These are phyloP conservation scores for Crypturellus undulatus DNA, from an alignment of 2,113 vertebrate genomes.

Conservation along the genomic window DNA sequence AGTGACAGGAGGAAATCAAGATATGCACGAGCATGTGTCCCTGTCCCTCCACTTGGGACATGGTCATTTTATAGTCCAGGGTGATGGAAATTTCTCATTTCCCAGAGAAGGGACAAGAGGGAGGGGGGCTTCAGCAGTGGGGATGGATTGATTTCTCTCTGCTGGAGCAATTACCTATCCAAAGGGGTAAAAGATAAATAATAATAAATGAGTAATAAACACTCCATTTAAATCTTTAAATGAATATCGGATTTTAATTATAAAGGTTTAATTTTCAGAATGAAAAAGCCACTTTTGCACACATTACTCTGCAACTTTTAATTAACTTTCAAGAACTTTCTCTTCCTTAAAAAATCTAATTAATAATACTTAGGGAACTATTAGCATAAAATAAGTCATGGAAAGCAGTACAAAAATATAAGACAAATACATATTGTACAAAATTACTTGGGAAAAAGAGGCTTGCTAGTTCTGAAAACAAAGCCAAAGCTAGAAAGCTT, in stretches of 20 bases:
- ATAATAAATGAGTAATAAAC: constrained; percentile 78
- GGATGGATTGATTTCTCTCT: not conserved
- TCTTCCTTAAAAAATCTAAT: constrained; percentile 76
- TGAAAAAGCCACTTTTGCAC: constrained; percentile 77
- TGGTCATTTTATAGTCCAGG: not conserved
- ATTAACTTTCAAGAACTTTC: constrained; percentile 84
- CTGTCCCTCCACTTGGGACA: not conserved
- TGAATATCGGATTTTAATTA: constrained; percentile 81
- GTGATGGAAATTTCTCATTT: not conserved
- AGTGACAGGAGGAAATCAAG: not conserved
- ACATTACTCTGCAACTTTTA: constrained; percentile 81
- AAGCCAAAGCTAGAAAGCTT: not conserved
- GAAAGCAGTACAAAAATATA: constrained; percentile 11
- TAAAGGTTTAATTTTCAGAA: constrained; percentile 80
- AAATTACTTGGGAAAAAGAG: not conserved
- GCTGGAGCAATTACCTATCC: not conserved
- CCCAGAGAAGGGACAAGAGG: not conserved
- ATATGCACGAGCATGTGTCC: not conserved
- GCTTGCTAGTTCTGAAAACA: constrained; percentile 9
- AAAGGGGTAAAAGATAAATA: constrained; percentile 59
- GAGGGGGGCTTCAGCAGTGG: not conserved
- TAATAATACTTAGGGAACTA: constrained; percentile 78
- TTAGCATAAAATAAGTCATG: constrained; percentile 71
- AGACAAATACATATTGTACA: constrained; percentile 6
- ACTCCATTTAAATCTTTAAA: constrained; percentile 72